Percentiles rank a stretch among this genome's conserved stretches.
These are phyloP conservation scores for Nerophis ophidion DNA, from an alignment of 2,113 vertebrate species.

Conservation along the genomic window DNA sequence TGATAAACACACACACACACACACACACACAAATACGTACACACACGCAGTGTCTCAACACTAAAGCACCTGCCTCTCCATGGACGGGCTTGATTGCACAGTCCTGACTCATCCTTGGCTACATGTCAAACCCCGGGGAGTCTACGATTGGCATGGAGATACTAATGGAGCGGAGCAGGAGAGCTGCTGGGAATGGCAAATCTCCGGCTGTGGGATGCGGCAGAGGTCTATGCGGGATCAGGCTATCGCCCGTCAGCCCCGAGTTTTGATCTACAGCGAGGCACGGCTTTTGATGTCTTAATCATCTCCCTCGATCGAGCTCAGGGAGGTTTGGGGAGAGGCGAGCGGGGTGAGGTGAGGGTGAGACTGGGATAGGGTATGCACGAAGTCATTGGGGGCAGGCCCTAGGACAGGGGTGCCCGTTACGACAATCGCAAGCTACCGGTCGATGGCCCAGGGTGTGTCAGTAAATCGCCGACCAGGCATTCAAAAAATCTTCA, in stretches of 20 bases:
- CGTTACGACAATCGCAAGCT: too few species aligned
- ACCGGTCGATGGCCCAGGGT: too few species aligned
- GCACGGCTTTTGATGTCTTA: constrained; percentile 71
- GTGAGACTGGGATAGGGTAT: constrained; percentile 36
- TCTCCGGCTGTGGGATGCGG: constrained; percentile 66
- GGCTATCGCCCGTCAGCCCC: constrained; percentile 58
- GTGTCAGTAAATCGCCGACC: too few species aligned
- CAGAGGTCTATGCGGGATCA: constrained; percentile 66
- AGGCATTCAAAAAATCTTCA: too few species aligned
- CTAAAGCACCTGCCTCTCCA: constrained; percentile 58
- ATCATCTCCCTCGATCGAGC: constrained; percentile 65
- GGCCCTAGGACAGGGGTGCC: constrained; percentile 21
- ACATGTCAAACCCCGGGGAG: constrained; percentile 66
- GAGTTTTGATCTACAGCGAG: constrained; percentile 67
- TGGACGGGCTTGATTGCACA: constrained; percentile 63
- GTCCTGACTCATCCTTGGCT: constrained; percentile 70
- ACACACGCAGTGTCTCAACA: constrained; percentile 39
- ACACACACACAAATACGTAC: constrained; percentile 47
- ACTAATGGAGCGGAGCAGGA: constrained; percentile 69
- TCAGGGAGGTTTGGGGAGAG: constrained; percentile 52
- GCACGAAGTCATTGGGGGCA: constrained; percentile 38
- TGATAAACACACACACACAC: constrained; percentile 55
- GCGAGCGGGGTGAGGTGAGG: constrained; percentile 39
- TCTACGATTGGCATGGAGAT: constrained; percentile 67
- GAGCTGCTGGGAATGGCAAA: constrained; percentile 70